Base-by-base conservation (phyloP, 2,797 vertebrate genomes). In the Onychomys leucogaster region DNA sequence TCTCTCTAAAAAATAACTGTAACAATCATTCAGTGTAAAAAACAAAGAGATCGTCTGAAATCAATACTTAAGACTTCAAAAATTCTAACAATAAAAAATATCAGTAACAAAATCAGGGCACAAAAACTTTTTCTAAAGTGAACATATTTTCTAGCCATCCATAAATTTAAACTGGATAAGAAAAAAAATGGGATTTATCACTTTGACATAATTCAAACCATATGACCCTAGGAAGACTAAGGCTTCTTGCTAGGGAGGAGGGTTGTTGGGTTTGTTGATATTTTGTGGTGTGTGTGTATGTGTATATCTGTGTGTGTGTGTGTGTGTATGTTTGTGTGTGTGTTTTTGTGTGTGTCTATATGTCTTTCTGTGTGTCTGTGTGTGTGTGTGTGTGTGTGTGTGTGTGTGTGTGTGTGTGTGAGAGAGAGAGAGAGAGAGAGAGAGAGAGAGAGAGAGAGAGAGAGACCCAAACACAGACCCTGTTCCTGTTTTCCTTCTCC, bases 41-140 rank as follows among this genome's bases (percentile, higher is more conserved):
- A 86, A 43, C 71, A 87, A 87, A 86, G 29, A 91, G 43, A 65
- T 75, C 29, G 84, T 6, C 25, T 81, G 6, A 92, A 80, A 65
- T 89, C 73, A 73, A 92, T 34, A 86, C 37, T 75, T 82, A 85
- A 94, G 91, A 88, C 17, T 94, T 93, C 3, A 61, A 84, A 88
- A 78, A 67, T 43, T 90, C 29, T 94, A 86, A 43, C 27, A 78
- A 86, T 67, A 46, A 43, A 13, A 76, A 84, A 46, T 57, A 6
- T n/a, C 59, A 87, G 34, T 21, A 73, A 75, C 21, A 94, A 83
- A 90, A 19, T 82, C 52, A 89, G 67, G 73, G n/a, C 52, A 25
- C 10, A 59, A 92, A 96, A 94, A 10, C 34, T 34, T 57, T 27
- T 78, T 86, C 67, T 49, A 65, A 94, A 57, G 59, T 34, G 23